A percentile compares a stretch with the other conserved stretches of the same genome.
Conservation (phyloP, 1,140 invertebrate species). For the Diorhabda sublineata region DNA sequence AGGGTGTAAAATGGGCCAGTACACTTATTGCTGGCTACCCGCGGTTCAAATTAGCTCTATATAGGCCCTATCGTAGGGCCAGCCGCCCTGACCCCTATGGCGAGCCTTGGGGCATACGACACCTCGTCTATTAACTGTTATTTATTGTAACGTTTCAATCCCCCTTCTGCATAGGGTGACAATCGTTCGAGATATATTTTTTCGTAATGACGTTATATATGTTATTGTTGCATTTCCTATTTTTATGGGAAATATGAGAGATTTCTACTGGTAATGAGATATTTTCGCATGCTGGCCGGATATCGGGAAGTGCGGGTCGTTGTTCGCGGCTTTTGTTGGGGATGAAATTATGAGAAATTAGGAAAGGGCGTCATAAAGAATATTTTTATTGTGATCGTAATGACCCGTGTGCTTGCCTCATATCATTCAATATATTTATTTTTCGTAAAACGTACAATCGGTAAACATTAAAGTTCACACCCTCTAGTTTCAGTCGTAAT, state of each 20-base stretch:
- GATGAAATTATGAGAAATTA: constrained; percentile 11
- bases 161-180: constrained; percentile 21
- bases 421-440: too few species aligned
- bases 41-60: constrained; percentile 48
- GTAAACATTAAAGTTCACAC: too few species aligned
- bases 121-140: constrained; percentile 48
- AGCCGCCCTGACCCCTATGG: constrained; percentile 36
- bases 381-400: constrained; percentile 4
- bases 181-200: constrained; percentile 17
- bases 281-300: constrained; percentile 10
- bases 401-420: not conserved
- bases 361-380: not conserved
- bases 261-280: constrained; percentile 20
- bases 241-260: constrained; percentile 11
- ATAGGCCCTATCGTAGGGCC: constrained; percentile 26
- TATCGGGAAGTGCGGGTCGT: constrained; percentile 11
- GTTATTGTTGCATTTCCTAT: constrained; percentile 23
- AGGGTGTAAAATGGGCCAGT: constrained; percentile 32
- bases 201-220: constrained; percentile 24
- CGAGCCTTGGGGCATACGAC: constrained; percentile 42
- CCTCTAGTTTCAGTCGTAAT: too few species aligned
- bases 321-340: constrained; percentile 9
- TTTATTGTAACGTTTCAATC: constrained; percentile 47
- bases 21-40: constrained; percentile 45
- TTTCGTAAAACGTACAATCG: too few species aligned